phyloP scores from a whole-genome alignment of 2,113 vertebrate genomes.

The Lucifuga dentata region DNA sequence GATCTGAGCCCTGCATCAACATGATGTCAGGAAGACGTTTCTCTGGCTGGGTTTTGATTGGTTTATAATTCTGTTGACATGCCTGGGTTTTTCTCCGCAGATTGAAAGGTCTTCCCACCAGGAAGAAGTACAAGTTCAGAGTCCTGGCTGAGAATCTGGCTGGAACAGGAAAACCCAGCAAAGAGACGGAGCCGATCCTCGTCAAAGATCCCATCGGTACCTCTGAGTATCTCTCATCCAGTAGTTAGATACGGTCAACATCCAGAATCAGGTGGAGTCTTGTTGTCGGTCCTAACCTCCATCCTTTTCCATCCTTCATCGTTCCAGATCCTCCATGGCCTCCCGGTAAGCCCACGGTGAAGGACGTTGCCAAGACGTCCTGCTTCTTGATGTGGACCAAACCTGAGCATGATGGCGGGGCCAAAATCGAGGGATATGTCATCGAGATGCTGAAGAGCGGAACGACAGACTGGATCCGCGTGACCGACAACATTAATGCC shows the following conservation, averaged over 20 bases:
- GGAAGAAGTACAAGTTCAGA: constrained; percentile 99
- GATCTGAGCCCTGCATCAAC: too few relatives aligned
- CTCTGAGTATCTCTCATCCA: too few relatives aligned
- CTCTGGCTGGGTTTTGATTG: too few relatives aligned
- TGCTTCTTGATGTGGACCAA: constrained; percentile 93
- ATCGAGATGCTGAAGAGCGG: constrained; percentile 96
- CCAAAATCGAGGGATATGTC: constrained; percentile 95
- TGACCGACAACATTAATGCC: constrained; percentile 88
- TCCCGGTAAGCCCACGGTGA: constrained; percentile 95
- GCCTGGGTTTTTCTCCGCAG: constrained; percentile 67
- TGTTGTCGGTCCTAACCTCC: too few relatives aligned
- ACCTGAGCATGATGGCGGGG: constrained; percentile 97
- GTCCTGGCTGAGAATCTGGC: constrained; percentile 97
- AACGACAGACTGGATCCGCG: constrained; percentile 94
- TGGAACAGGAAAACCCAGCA: constrained; percentile 96
- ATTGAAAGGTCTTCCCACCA: constrained; percentile 96
- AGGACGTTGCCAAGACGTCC: constrained; percentile 92
- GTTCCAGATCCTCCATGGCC: constrained; percentile 96
- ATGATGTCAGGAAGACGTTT: too few relatives aligned
- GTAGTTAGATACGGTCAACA: too few relatives aligned
- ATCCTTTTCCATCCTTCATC: background rate
- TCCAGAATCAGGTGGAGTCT: too few relatives aligned
- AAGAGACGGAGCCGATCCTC: constrained; percentile 92
- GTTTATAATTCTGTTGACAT: background rate
- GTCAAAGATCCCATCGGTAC: constrained; percentile 99